Conservation (phyloP, 2,113 vertebrate species). For the Ammodytes marinus region DNA sequence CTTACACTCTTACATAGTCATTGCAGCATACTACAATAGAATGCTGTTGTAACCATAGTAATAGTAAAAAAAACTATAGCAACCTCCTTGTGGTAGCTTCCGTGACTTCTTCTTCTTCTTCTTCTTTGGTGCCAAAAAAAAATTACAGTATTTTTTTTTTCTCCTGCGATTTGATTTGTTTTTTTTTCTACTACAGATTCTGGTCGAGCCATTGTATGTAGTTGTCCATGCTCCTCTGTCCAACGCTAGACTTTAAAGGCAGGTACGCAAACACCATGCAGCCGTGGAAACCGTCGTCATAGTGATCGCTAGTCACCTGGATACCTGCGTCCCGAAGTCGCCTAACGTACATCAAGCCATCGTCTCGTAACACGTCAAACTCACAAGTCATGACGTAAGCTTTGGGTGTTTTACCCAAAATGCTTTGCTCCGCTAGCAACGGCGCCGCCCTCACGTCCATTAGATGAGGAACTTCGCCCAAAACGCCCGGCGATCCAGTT, state of each 20-base stretch:
- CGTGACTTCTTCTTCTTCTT: too few species aligned
- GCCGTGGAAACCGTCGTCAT: constrained; percentile 94
- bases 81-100: too few species aligned
- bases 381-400: constrained; percentile 96
- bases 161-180: neutral
- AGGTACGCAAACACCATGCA: constrained; percentile 93
- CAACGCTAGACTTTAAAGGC: constrained; percentile 89
- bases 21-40: too few species aligned
- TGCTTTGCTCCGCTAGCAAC: constrained; percentile 86
- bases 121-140: neutral
- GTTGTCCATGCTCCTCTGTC: constrained; percentile 87
- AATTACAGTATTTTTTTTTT: too few species aligned
- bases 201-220: constrained; percentile 93
- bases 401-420: constrained; percentile 86
- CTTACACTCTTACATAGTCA: too few species aligned
- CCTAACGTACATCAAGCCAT: constrained; percentile 92
- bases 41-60: too few species aligned
- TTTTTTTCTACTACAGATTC: constrained; percentile 94
- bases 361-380: constrained; percentile 94
- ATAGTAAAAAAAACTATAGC: too few species aligned
- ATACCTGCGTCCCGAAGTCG: constrained; percentile 90
- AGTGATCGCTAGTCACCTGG: constrained; percentile 91
- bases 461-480: constrained; percentile 86
- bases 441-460: constrained; percentile 89
- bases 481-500: constrained; percentile 81